phyloP scores from a whole-genome alignment of 2,113 vertebrate genomes.

The Burhinus bistriatus region DNA sequence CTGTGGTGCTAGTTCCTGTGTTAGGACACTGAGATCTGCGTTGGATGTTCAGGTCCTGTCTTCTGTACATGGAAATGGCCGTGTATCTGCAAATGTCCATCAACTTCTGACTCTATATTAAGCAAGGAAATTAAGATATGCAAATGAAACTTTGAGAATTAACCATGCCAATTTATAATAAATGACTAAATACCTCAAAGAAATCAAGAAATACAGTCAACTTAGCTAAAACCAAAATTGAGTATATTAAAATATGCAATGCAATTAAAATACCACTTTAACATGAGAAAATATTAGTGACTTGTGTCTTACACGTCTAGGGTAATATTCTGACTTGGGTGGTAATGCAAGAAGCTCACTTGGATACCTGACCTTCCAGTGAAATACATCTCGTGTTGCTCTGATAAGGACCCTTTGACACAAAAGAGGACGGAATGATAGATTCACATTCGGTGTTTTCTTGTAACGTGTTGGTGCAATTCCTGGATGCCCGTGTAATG shows the following conservation, averaged over 20 bases:
- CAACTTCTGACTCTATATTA: neutral
- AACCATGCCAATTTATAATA: slow-evolving; percentile 48
- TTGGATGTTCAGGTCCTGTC: neutral
- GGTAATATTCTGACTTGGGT: neutral
- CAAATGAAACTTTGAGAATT: slow-evolving; percentile 43
- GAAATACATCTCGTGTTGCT: neutral
- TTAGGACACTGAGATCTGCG: neutral
- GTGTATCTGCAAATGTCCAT: neutral
- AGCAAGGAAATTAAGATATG: slow-evolving; percentile 44
- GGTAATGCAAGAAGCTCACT: neutral
- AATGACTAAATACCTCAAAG: slow-evolving; percentile 13
- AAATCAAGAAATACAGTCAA: slow-evolving; percentile 20
- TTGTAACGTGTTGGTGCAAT: fast-evolving
- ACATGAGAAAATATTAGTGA: neutral
- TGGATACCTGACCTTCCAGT: neutral
- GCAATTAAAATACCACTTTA: slow-evolving; percentile 57
- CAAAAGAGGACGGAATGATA: neutral
- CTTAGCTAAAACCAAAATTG: neutral
- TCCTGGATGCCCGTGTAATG: neutral
- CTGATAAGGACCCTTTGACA: neutral
- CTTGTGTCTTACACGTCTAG: neutral
- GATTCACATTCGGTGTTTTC: neutral
- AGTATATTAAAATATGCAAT: slow-evolving; percentile 56
- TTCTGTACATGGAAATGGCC: neutral
- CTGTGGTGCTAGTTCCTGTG: neutral